These are phyloP conservation scores for Macquaria ambigua DNA, from an alignment of 2,113 vertebrate species.

Conservation along the genomic window DNA sequence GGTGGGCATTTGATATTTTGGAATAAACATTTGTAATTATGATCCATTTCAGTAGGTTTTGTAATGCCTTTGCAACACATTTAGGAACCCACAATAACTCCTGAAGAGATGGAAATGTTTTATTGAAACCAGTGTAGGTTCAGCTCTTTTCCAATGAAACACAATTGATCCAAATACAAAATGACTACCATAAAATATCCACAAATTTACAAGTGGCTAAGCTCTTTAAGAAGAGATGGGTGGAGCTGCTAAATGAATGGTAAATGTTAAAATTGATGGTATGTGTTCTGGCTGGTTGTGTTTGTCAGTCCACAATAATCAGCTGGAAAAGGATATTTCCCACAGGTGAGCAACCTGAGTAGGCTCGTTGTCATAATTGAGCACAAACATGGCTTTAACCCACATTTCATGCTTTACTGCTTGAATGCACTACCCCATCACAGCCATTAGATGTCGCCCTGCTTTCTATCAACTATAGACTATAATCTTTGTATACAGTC, in stretches of 20 bases:
- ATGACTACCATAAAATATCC: no score
- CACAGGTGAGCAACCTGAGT: background rate
- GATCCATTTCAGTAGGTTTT: background rate
- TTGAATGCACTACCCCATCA: background rate
- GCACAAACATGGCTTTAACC: background rate
- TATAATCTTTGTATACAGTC: no score
- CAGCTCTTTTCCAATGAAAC: background rate
- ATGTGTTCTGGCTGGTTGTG: background rate
- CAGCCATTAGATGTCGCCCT: slow-evolving; percentile 46
- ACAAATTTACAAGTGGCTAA: background rate
- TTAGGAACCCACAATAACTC: background rate
- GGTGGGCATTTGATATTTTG: background rate
- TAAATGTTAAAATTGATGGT: no score
- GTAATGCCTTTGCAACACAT: background rate
- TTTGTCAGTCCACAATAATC: background rate
- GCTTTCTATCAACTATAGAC: background rate
- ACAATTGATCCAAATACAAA: background rate
- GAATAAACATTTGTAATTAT: background rate
- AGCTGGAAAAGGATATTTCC: background rate
- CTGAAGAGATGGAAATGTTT: background rate
- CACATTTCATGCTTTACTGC: background rate
- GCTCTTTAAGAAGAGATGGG: background rate
- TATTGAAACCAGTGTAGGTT: background rate
- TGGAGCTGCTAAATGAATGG: background rate
- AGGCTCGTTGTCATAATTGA: no score